A percentile compares a stretch with the other conserved stretches of the same genome.
Evolutionary conservation across 1,140 invertebrate species (phyloP).

Genomic region (Bombus confusus): DNA sequence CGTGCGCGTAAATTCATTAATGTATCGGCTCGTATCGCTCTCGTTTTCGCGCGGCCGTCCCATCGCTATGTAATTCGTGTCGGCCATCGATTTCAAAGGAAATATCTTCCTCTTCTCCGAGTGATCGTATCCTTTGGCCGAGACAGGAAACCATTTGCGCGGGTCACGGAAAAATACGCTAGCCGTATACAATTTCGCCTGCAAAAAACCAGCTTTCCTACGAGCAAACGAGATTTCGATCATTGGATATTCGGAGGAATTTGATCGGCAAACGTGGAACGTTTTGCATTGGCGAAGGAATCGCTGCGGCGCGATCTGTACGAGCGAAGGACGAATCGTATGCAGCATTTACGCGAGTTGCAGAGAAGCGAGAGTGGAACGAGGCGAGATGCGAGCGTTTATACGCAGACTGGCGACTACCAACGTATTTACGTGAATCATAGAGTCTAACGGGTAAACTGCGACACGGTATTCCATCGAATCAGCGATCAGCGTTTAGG

Average conservation of each 20-base stretch:
- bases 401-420: neutral
- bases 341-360: neutral
- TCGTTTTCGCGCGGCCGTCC: neutral
- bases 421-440: slow-evolving; percentile 42
- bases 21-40: neutral
- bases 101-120: slow-evolving; percentile 22
- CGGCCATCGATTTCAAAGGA: slow-evolving; percentile 39
- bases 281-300: too few species aligned
- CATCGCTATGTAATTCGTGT: neutral
- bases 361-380: neutral
- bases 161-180: slow-evolving; percentile 49
- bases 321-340: neutral
- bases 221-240: too few species aligned
- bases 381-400: neutral
- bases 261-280: neutral
- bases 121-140: slow-evolving; percentile 35
- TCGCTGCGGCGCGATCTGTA: neutral
- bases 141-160: slow-evolving; percentile 42
- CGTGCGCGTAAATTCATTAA: slow-evolving; percentile 1
- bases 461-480: slow-evolving; percentile 16
- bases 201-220: too few species aligned
- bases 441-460: slow-evolving; percentile 33
- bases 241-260: neutral
- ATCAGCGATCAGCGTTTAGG: slow-evolving; percentile 24
- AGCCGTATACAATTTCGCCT: neutral